Evolutionary conservation across 1,140 invertebrate genomes (phyloP).

Genomic region (Aporrectodea caliginosa): DNA sequence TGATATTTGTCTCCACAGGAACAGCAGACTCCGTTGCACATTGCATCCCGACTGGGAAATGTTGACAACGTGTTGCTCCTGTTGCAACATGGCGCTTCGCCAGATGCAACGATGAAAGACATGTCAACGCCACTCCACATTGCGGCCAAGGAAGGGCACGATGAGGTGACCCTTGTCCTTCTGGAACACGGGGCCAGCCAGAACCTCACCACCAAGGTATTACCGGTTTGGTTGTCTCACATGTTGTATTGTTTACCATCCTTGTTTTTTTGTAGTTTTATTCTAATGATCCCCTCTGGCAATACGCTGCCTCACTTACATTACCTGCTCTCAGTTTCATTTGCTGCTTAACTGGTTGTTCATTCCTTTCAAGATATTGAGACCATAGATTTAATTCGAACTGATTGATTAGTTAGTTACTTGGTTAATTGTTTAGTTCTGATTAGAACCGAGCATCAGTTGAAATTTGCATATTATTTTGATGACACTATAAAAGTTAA

Average conservation of each 20-base stretch:
- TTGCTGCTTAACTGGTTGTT: neutral
- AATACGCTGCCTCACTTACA: neutral
- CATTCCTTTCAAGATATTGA: neutral
- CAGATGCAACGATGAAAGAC: constrained; percentile 60
- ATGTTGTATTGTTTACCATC: neutral
- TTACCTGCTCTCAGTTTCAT: too few relatives aligned
- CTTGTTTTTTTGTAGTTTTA: neutral
- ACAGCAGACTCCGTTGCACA: constrained; percentile 59
- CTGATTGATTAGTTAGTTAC: too few relatives aligned
- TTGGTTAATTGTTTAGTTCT: too few relatives aligned
- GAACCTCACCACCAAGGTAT: constrained; percentile 79
- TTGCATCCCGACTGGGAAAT: constrained; percentile 28
- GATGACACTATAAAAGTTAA: too few relatives aligned
- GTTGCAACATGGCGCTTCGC: constrained; percentile 52
- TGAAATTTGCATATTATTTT: too few relatives aligned
- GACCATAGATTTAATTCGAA: neutral
- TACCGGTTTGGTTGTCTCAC: neutral
- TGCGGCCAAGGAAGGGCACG: constrained; percentile 90
- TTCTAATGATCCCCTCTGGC: neutral
- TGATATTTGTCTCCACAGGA: constrained; percentile 18
- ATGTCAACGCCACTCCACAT: constrained; percentile 98
- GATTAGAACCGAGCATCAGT: too few relatives aligned
- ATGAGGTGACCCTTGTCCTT: constrained; percentile 90
- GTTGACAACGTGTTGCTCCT: constrained; percentile 62
- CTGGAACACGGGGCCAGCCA: constrained; percentile 93